phyloP scores from a whole-genome alignment of 1,140 invertebrate species.

The Drosophila nigrodunni region DNA sequence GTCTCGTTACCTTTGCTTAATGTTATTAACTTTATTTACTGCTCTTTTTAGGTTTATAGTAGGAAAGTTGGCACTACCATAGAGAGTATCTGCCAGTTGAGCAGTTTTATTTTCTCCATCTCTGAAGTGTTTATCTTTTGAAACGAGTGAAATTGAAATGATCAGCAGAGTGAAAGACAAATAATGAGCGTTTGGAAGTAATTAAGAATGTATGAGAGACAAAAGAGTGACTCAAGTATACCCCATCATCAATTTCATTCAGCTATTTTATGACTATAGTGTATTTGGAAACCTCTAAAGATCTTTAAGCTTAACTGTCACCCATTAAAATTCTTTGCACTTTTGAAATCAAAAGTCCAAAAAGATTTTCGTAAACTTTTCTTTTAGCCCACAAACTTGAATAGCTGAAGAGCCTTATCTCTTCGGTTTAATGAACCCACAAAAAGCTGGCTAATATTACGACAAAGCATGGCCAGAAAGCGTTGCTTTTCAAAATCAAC shows the following conservation, averaged over 20 bases:
- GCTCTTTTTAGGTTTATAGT: too few species aligned
- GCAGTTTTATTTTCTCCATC: not conserved
- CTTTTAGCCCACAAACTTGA: slow-evolving; percentile 19
- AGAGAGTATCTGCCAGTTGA: not conserved
- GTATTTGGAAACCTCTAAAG: too few species aligned
- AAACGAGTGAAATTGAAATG: slow-evolving; percentile 34
- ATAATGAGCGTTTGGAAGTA: slow-evolving; percentile 7
- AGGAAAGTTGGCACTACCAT: not conserved
- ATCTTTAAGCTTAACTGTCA: too few species aligned
- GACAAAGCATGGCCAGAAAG: slow-evolving; percentile 47
- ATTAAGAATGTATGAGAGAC: not conserved
- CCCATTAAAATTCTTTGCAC: not conserved
- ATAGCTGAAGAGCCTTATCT: not conserved
- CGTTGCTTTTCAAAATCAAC: slow-evolving; percentile 7
- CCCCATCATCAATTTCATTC: not conserved
- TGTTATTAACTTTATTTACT: too few species aligned
- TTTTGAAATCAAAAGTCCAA: slow-evolving; percentile 49
- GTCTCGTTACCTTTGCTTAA: too few species aligned
- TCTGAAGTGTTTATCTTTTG: slow-evolving; percentile 53
- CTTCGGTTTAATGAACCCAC: slow-evolving; percentile 10
- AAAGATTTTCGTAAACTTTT: slow-evolving; percentile 20
- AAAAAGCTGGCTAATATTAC: slow-evolving; percentile 16
- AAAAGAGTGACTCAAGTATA: not conserved
- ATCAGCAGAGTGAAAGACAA: slow-evolving; percentile 27
- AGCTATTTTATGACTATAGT: too few species aligned